Base-by-base conservation (phyloP, 2,888 invertebrate genomes). In the Harpalus rubripes region DNA sequence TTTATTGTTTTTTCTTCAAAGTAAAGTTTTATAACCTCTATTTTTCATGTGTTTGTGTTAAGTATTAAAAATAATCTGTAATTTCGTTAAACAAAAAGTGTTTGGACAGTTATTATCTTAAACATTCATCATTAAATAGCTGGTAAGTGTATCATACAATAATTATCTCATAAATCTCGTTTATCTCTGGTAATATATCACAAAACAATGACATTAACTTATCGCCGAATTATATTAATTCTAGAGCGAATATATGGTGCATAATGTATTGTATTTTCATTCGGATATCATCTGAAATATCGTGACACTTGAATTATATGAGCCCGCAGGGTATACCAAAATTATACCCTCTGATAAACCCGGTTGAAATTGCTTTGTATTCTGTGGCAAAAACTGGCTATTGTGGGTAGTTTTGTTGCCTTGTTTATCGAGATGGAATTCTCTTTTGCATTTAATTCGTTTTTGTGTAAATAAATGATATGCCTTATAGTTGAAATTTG, bases 331-430 rank as follows among this genome's bases (percentile, higher is more conserved):
- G 72, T 10, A 74, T 44, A 52, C 72, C 44, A 74, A 74, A 74
- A 74, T 74, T 52, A 74, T 74, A 74, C 18, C 18, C 72, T 18
- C 72, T 44, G 72, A 74, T 74, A 74, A 32, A 74, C 44, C 41
- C 16, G 26, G 1, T n/a, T 74, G 72, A 44, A 74, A 74, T 74
- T 41, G 72, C 72, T 44, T 74, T 74, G 44, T 18, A 74, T 74
- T 74, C 72, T 44, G 41, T 44, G 72, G 12, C 72, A 74, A 74
- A 74, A 74, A 74, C 41, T 74, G 2, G 72, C 44, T 44, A 74
- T 74, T 74, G 72, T 74, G 63, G 16, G 72, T 74, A 74, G 72
- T 74, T 74, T 74, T 74, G 72, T 74, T 74, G 72, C 52, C 44
- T 44, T 68, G 44, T 8, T 44, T 74, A 74, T 74, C 72, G n/a